Evolutionary conservation across 2,797 vertebrate genomes (phyloP), one percentile per base, ranked within the genome.

Genomic region (Peromyscus aztecus): DNA sequence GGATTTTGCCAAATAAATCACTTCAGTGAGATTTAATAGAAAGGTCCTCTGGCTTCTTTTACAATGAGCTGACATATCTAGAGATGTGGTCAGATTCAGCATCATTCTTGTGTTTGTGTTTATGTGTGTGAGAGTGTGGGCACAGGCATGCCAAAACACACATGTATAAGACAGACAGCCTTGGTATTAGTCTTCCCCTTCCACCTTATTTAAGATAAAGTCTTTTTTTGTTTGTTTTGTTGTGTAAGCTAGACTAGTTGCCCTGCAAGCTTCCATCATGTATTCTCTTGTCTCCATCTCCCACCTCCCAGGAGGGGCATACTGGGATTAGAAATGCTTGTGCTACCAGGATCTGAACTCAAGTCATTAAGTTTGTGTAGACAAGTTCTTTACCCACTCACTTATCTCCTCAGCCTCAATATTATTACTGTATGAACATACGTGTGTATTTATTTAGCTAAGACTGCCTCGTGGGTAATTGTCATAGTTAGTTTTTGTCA

Each of bases 81-180:
- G 31, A 76, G 46, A 83, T 75, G 85, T 84, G 27, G 90, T 94
- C 78, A 89, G 31, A 81, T 84, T 94, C 59, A 76, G 49, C 69
- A 61, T 85, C 3, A 89, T 85, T 95, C 85, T 77, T 92, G 24
- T 40, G 23, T 85, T 34, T 75, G n/a, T 75, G 49, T 73, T 29
- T 75, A n/a, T 52, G 49, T 76, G 29, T 52, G 57, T 43, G 17
- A 43, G n/a, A 69, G 40, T 29, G 34, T 71, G 34, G 65, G 34
- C 46, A 55, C 13, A 55, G 65, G 85, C 11, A 67, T 67, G 24
- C 14, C 49, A 71, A 43, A 83, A 9, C 37, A 61, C 13, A 43
- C 11, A 16, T 83, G 57, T 86, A 4, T 52, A 52, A 67, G 61
- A 21, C 19, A 84, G 59, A 10, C 6, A 77, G 29, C 65, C 11